These are phyloP conservation scores for Sebastes glaucus DNA, from an alignment of 2,797 vertebrate genomes.

Conservation along the genomic window DNA sequence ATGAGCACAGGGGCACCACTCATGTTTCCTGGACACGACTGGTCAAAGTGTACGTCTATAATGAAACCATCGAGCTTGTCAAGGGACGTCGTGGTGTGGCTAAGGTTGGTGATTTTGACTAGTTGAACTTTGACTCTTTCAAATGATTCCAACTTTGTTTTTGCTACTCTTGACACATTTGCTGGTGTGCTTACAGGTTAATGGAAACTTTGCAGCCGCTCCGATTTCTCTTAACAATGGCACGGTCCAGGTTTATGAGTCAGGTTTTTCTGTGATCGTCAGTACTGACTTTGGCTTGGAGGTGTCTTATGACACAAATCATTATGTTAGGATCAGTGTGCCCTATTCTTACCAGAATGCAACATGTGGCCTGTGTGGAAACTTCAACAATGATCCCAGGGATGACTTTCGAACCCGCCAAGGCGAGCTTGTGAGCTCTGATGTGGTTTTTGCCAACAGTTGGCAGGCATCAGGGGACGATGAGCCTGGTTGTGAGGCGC, in stretches of 20 bases:
- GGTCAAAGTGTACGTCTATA: conserved; percentile 71
- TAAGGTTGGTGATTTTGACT: conserved; percentile 49
- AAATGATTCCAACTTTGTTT: neutral
- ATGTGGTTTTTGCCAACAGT: conserved; percentile 66
- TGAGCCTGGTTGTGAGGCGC: conserved; percentile 40
- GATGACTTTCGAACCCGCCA: conserved; percentile 74
- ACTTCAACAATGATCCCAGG: conserved; percentile 54
- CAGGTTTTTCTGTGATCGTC: conserved; percentile 69
- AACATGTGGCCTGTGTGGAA: conserved; percentile 78
- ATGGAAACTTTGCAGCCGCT: conserved; percentile 55
- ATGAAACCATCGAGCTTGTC: conserved; percentile 72
- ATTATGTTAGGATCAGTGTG: conserved; percentile 61
- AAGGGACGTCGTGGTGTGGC: conserved; percentile 57
- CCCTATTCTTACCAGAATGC: conserved; percentile 63
- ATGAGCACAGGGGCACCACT: conserved; percentile 70
- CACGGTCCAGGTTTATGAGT: conserved; percentile 57
- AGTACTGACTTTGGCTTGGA: conserved; percentile 72
- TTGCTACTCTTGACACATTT: neutral
- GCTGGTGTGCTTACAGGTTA: conserved; percentile 62
- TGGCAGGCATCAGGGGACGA: conserved; percentile 54
- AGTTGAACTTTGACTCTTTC: too few relatives aligned
- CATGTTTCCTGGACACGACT: conserved; percentile 68
- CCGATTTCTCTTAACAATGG: conserved; percentile 67
- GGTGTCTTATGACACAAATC: conserved; percentile 68
- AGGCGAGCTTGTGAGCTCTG: conserved; percentile 50